Conservation (phyloP, 2,113 vertebrate genomes). For the Raja brachyura region DNA sequence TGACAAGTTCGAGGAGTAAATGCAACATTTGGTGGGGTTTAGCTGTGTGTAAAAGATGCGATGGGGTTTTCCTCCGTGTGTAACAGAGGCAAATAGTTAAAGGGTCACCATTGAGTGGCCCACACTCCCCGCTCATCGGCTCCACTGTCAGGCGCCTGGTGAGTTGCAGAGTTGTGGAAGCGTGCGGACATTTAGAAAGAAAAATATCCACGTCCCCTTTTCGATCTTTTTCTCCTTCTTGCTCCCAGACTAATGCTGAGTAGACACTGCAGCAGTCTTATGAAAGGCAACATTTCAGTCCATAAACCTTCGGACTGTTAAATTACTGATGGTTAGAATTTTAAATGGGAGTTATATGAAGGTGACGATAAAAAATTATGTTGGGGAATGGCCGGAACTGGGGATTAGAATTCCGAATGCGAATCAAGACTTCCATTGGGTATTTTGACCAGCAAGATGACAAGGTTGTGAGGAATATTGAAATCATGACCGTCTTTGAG, state of each 20-base stretch:
- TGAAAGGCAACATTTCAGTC: slow-evolving; percentile 31
- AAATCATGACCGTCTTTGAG: neutral
- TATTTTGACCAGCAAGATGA: slow-evolving; percentile 2
- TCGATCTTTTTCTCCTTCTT: slow-evolving; percentile 38
- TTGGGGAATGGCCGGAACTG: neutral
- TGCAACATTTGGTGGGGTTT: neutral
- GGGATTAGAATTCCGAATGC: neutral
- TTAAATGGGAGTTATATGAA: slow-evolving; percentile 7
- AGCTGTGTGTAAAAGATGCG: neutral
- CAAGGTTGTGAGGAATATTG: neutral
- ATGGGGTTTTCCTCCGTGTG: neutral
- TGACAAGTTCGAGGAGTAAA: neutral
- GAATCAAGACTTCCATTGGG: slow-evolving; percentile 9
- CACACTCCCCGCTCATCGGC: neutral
- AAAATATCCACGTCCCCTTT: no score
- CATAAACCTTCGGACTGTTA: neutral
- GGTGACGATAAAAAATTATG: neutral
- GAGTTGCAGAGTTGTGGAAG: neutral
- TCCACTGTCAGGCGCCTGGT: neutral
- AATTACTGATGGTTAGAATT: neutral
- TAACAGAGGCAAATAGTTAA: neutral
- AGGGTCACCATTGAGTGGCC: neutral
- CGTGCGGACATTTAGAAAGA: neutral
- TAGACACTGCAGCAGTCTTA: slow-evolving; percentile 54
- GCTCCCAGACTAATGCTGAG: slow-evolving; percentile 48